phyloP scores from a whole-genome alignment of 2,113 vertebrate genomes.

The Isurus oxyrinchus region DNA sequence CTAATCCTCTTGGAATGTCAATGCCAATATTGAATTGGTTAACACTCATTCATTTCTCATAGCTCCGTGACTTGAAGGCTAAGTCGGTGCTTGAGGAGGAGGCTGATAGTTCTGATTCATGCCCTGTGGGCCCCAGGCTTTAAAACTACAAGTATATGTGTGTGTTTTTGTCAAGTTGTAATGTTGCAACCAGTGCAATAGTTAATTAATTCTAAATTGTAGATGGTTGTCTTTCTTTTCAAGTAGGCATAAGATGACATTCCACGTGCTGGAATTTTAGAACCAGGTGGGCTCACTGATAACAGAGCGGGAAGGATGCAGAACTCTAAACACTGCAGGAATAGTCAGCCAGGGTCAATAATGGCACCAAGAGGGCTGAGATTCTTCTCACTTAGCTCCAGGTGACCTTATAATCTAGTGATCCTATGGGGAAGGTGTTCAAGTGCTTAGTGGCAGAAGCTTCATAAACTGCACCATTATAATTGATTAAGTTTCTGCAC shows the following conservation, averaged over 20 bases:
- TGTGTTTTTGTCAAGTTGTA: neutral
- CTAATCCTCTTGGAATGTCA: neutral
- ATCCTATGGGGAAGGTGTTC: neutral
- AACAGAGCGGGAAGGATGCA: neutral
- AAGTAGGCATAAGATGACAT: neutral
- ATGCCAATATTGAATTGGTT: neutral
- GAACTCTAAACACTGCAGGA: neutral
- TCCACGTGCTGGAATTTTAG: neutral
- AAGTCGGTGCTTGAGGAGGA: neutral
- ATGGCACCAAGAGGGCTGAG: neutral
- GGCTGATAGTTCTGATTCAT: neutral
- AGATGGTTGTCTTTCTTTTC: neutral
- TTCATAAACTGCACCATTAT: neutral
- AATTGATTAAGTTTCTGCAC: neutral
- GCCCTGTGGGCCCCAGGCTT: neutral
- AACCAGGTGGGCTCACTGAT: neutral
- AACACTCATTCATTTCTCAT: neutral
- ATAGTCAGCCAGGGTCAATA: neutral
- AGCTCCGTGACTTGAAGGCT: neutral
- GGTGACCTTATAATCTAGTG: neutral
- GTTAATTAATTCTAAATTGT: neutral
- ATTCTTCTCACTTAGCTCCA: neutral
- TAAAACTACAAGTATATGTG: neutral
- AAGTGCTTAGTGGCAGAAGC: neutral
- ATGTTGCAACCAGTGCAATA: neutral